A percentile compares a stretch with the other conserved stretches of the same genome.
Conservation (phyloP, 2,888 invertebrate genomes). For the Ypsolopha scabrella region DNA sequence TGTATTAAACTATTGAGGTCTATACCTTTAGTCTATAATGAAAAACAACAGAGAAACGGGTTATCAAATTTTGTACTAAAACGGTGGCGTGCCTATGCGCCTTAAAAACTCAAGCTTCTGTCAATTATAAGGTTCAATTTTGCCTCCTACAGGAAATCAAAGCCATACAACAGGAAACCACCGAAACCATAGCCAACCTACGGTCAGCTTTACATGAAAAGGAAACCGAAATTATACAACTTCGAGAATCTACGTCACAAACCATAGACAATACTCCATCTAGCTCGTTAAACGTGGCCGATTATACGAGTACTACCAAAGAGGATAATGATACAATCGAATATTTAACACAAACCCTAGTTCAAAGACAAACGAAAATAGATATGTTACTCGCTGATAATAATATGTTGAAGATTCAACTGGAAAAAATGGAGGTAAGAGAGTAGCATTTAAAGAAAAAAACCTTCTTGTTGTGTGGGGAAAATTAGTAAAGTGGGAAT, state of each 20-base stretch:
- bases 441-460: neutral
- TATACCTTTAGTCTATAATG: no score
- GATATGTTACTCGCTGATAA: conserved; percentile 87
- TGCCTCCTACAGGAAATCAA: conserved; percentile 38
- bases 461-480: no score
- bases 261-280: conserved; percentile 21
- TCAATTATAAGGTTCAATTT: neutral
- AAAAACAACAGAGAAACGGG: no score
- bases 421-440: conserved; percentile 82
- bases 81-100: no score
- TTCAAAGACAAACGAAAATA: conserved; percentile 87
- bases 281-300: conserved; percentile 52
- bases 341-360: conserved; percentile 83
- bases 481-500: no score
- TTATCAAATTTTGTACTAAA: no score
- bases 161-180: conserved; percentile 34
- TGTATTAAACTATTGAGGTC: no score
- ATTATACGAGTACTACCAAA: conserved; percentile 42
- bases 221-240: conserved; percentile 33
- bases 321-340: conserved; percentile 56
- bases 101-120: neutral
- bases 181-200: conserved; percentile 40
- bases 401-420: conserved; percentile 85
- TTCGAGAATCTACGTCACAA: conserved; percentile 22
- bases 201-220: conserved; percentile 36